A percentile compares a stretch with the other conserved stretches of the same genome.
Conservation (phyloP, 2,797 vertebrate genomes). For the Eurystomus glaucurus region DNA sequence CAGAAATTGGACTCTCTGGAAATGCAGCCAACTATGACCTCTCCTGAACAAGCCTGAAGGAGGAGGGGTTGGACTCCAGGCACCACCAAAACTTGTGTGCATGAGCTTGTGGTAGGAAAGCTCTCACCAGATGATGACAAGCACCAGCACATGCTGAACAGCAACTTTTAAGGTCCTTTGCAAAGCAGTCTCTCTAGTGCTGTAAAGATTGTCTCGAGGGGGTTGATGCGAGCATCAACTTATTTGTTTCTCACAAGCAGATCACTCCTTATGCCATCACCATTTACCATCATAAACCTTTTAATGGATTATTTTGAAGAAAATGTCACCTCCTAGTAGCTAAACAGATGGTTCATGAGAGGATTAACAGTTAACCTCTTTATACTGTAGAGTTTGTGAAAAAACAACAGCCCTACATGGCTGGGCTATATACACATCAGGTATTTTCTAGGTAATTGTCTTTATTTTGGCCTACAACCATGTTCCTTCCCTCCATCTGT, state of each 20-base stretch:
- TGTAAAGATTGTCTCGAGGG: no score
- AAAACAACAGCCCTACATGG: not conserved
- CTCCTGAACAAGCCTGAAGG: not conserved
- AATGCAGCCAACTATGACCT: not conserved
- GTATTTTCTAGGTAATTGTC: not conserved
- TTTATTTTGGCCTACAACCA: not conserved
- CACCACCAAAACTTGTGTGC: not conserved
- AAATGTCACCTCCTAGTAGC: not conserved
- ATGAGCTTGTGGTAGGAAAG: not conserved
- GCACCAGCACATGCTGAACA: not conserved
- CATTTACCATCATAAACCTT: not conserved
- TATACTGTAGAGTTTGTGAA: not conserved
- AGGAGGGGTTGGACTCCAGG: not conserved
- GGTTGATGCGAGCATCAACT: accelerated
- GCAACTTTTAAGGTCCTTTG: not conserved
- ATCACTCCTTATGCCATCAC: not conserved
- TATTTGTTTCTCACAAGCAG: not conserved
- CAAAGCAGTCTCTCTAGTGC: not conserved
- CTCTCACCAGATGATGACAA: accelerated
- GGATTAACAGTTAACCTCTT: not conserved
- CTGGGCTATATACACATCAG: not conserved
- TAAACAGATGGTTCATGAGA: not conserved
- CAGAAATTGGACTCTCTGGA: not conserved
- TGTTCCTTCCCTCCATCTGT: not conserved
- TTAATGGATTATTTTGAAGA: not conserved